Conservation (phyloP, 2,113 vertebrate species). For the Corapipo altera region DNA sequence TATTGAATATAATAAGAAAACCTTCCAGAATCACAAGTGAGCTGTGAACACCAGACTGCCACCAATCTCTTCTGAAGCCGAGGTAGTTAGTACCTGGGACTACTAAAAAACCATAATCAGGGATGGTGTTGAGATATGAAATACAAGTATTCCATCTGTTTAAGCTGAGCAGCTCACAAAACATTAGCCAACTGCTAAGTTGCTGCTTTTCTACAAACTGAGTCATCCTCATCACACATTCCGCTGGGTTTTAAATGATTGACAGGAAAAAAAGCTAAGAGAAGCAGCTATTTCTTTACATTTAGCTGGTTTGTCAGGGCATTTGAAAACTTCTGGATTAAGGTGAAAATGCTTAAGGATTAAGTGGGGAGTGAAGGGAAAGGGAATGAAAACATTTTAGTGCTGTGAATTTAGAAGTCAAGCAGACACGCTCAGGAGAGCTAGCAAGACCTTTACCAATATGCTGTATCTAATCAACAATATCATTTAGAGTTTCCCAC, state of each 20-base stretch:
- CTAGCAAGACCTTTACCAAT: conserved; percentile 47
- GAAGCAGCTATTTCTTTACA: conserved; percentile 62
- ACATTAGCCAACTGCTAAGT: conserved; percentile 56
- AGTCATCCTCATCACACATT: conserved; percentile 58
- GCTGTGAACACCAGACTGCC: conserved; percentile 47
- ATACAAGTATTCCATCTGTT: conserved; percentile 40
- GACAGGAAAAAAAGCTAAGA: conserved; percentile 60
- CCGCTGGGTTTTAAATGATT: conserved; percentile 51
- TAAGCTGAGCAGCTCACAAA: conserved; percentile 48
- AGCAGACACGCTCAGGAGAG: conserved; percentile 38
- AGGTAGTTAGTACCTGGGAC: conserved; percentile 53
- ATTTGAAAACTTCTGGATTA: conserved; percentile 69
- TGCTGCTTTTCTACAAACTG: conserved; percentile 57
- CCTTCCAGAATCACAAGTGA: conserved; percentile 60
- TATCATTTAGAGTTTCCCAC: conserved; percentile 49
- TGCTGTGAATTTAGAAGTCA: conserved; percentile 58
- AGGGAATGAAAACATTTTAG: conserved; percentile 52
- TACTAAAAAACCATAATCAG: not conserved
- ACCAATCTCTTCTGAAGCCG: not conserved
- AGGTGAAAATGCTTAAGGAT: conserved; percentile 68
- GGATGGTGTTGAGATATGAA: not conserved
- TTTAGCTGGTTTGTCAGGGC: conserved; percentile 64
- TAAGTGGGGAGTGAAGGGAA: conserved; percentile 58
- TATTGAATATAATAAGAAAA: conserved; percentile 54
- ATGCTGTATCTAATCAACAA: conserved; percentile 42